Evolutionary conservation across 2,113 vertebrate species (phyloP), one percentile per base, ranked within the genome.

Genomic region (Sylvietta virens): DNA sequence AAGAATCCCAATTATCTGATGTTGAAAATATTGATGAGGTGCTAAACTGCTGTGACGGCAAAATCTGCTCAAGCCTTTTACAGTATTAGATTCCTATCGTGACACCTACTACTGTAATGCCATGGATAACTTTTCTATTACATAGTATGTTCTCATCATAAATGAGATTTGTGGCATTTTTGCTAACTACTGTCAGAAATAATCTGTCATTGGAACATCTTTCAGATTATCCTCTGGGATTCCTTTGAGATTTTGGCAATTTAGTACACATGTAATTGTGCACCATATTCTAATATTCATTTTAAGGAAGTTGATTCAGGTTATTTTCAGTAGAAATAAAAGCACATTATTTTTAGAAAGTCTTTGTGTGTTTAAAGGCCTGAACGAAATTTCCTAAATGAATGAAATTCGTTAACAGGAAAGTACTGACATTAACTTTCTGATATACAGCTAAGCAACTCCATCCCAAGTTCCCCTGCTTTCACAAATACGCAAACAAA

Each of bases 11-110:
- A 11, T 95, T 96, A 87, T 79, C 45, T 91, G 77, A 89, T 80
- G 57, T 31, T 95, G 73, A 85, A 95, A 92, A 87, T 95, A 97
- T 82, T 87, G 89, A 95, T 80, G 73, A 91, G 15, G 12, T 81
- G 37, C 30, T 87, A 65, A 96, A 85, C 65, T 76, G 65, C 77
- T 92, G 78, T n/a, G 39, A 30, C 82, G 54, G 84, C 86, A 87
- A 95, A 95, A 89, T 85, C 62, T 85, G 13, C 48, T 94, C 65
- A 89, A 91, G 66, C 37, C 57, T 92, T 92, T 92, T 89, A 53
- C 53, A 89, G 48, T 67, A 74, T 56, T 84, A 87, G 51, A 69
- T 81, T 72, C 53, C 33, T 65, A 82, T 82, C 0, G 1, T 60
- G 79, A 69, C 7, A 13, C 11, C 9, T 72, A 56, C 65, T 79